Conservation (phyloP, 2,113 vertebrate species). For the Rhinolophus sinicus region DNA sequence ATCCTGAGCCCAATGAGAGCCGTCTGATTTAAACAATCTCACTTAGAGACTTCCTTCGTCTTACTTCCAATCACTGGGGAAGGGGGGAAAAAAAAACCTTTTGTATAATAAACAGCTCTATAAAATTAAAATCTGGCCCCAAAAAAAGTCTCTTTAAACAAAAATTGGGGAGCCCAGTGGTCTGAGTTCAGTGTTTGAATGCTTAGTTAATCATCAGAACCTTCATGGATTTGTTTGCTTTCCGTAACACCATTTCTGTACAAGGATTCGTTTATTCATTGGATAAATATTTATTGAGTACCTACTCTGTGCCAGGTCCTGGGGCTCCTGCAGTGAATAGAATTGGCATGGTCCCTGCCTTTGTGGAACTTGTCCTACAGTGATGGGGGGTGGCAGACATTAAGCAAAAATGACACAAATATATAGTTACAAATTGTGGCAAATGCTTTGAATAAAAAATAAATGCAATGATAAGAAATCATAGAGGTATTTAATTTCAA, state of each 20-base stretch:
- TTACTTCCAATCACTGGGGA: neutral
- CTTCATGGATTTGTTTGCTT: slow-evolving; percentile 34
- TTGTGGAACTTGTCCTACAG: neutral
- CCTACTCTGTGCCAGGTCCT: neutral
- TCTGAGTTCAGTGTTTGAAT: slow-evolving; percentile 18
- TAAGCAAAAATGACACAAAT: neutral
- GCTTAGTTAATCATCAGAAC: neutral
- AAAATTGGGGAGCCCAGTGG: neutral
- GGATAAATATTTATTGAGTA: slow-evolving; percentile 12
- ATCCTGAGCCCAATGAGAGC: neutral
- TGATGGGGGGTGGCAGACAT: neutral
- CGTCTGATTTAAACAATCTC: neutral
- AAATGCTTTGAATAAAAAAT: slow-evolving; percentile 23
- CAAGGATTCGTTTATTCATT: slow-evolving; percentile 21
- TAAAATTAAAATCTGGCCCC: slow-evolving; percentile 41
- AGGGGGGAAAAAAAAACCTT: neutral
- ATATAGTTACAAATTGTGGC: neutral
- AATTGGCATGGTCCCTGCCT: neutral
- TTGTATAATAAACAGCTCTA: neutral
- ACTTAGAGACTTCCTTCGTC: neutral
- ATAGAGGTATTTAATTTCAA: neutral
- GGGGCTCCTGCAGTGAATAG: neutral
- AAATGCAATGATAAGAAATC: neutral
- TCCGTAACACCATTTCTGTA: slow-evolving; percentile 4
- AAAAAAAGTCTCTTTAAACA: slow-evolving; percentile 20